phyloP scores from a whole-genome alignment of 2,888 invertebrate species.

The Sericinus montela region DNA sequence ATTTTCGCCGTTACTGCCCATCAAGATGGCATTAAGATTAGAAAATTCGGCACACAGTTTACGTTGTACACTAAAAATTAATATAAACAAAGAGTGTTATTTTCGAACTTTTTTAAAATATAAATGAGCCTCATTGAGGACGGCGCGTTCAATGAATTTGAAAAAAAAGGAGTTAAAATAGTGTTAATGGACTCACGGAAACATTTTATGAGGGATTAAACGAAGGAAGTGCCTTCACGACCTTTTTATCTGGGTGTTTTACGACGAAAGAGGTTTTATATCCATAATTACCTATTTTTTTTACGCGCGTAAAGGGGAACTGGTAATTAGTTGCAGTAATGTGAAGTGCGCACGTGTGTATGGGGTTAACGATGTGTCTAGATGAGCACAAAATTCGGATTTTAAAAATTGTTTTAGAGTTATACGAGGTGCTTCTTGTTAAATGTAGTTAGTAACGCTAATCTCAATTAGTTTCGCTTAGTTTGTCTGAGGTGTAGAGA shows the following conservation, averaged over 20 bases:
- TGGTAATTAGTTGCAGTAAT: constrained; percentile 51
- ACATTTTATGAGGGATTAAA: constrained; percentile 62
- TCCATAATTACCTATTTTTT: constrained; percentile 70
- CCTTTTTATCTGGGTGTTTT: constrained; percentile 70
- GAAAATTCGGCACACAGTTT: constrained; percentile 70
- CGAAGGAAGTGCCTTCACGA: constrained; percentile 67
- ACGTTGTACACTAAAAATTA: constrained; percentile 60
- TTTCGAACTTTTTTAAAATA: constrained; percentile 64
- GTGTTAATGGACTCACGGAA: constrained; percentile 64
- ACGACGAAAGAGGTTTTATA: constrained; percentile 72
- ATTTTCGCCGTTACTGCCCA: constrained; percentile 44
- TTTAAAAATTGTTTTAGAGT: constrained; percentile 2
- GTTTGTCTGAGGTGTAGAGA: too few species aligned
- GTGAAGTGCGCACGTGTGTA: constrained; percentile 37
- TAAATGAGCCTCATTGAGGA: constrained; percentile 72
- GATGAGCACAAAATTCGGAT: constrained; percentile 10
- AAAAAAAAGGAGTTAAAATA: constrained; percentile 59
- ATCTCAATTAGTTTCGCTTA: background rate
- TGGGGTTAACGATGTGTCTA: constrained; percentile 24
- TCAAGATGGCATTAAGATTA: constrained; percentile 48
- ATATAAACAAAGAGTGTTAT: constrained; percentile 68
- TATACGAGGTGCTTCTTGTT: background rate
- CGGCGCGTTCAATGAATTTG: constrained; percentile 67
- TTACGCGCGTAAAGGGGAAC: constrained; percentile 56
- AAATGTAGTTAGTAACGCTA: too few species aligned